Percentiles rank a stretch among this genome's conserved stretches.
phyloP scores from a whole-genome alignment of 23 tunicate genomes.

The Diplosoma virens region DNA sequence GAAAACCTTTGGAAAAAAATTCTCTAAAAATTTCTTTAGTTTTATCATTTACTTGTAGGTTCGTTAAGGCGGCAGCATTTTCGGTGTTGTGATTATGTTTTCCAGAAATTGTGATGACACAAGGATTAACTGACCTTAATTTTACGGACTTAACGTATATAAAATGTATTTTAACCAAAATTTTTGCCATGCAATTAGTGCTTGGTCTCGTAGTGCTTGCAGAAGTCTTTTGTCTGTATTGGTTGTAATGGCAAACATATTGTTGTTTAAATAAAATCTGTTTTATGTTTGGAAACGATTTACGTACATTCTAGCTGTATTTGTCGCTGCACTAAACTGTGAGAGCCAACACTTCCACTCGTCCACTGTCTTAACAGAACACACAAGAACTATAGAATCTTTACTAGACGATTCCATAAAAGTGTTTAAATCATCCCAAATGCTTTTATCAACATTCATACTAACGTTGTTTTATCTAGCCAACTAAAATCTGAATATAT shows the following conservation, averaged over 20 bases:
- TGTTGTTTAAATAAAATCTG: not conserved
- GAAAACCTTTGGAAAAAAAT: not conserved
- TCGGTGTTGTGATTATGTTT: not conserved
- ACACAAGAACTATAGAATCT: not conserved
- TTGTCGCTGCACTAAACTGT: not conserved
- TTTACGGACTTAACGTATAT: not conserved
- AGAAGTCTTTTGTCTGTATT: not conserved
- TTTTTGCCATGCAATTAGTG: not conserved
- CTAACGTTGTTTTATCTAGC: no score
- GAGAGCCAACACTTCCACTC: constrained; percentile 1
- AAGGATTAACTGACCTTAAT: not conserved
- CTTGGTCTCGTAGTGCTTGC: not conserved
- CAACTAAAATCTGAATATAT: no score
- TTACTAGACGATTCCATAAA: not conserved
- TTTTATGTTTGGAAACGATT: not conserved
- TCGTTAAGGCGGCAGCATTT: not conserved
- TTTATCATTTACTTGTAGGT: not conserved
- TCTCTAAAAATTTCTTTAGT: not conserved
- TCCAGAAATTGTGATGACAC: not conserved
- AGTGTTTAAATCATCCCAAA: not conserved
- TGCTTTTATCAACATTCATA: not conserved
- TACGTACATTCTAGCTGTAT: no score
- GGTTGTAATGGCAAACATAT: not conserved
- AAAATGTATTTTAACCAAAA: not conserved
- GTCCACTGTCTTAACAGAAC: not conserved